Evolutionary conservation across 2,888 invertebrate genomes (phyloP).

Genomic region (Strigamia crassipes): DNA sequence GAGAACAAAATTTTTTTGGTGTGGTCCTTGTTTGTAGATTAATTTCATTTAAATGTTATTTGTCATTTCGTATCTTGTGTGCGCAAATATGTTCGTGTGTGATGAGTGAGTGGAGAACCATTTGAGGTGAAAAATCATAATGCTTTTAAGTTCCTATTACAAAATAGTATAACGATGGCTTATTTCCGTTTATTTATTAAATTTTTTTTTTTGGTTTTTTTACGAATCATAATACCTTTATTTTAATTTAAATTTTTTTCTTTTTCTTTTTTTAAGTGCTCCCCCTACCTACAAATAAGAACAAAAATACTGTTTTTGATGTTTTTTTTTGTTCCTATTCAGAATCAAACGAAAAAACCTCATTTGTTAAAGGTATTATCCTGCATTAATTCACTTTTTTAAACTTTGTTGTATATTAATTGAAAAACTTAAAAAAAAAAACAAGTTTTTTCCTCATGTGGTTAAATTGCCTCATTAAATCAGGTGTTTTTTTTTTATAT

Average conservation of each 20-base stretch:
- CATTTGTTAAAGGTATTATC: slow-evolving; percentile 13
- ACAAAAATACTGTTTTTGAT: neutral
- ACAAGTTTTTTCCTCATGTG: slow-evolving; percentile 11
- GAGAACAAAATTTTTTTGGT: slow-evolving; percentile 25
- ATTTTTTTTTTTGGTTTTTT: neutral
- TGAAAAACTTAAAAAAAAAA: neutral
- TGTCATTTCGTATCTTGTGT: slow-evolving; percentile 20
- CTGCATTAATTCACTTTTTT: slow-evolving; percentile 1
- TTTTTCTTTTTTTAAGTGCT: too few species aligned
- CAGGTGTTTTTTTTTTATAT: slow-evolving; percentile 1
- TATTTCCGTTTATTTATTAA: neutral
- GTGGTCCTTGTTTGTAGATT: slow-evolving; percentile 22
- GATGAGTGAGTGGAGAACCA: neutral
- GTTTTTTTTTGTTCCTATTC: slow-evolving; percentile 12
- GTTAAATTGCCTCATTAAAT: slow-evolving; percentile 2
- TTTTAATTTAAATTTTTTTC: neutral
- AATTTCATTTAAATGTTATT: neutral
- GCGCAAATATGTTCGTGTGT: neutral
- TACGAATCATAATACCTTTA: neutral
- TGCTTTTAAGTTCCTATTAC: slow-evolving; percentile 25
- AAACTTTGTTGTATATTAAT: neutral
- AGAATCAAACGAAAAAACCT: neutral
- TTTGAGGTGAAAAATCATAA: slow-evolving; percentile 30
- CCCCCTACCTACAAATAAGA: neutral
- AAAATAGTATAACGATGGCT: slow-evolving; percentile 18